Percentiles rank a stretch among this genome's conserved stretches.
Conservation (phyloP, 2,888 invertebrate species). For the Digitonthophagus gazella region DNA sequence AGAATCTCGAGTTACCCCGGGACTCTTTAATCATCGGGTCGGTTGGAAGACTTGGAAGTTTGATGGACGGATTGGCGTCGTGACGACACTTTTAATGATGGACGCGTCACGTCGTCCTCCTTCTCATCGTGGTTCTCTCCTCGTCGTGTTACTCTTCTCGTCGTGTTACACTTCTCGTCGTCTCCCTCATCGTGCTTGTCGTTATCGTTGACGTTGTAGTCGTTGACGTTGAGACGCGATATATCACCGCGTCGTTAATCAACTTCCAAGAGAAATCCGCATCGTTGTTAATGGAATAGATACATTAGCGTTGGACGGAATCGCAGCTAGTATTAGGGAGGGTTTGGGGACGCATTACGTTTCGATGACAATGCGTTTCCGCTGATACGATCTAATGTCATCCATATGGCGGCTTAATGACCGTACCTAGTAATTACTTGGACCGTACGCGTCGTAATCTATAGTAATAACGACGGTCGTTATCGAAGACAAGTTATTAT, state of each 20-base stretch:
- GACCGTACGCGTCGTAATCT: constrained; percentile 29
- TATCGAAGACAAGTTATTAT: constrained; percentile 32
- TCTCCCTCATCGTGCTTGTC: too few species aligned
- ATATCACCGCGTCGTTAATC: too few species aligned
- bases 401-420: constrained; percentile 27
- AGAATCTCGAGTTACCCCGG: background rate
- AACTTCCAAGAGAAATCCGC: too few species aligned
- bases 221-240: too few species aligned
- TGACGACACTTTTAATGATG: background rate
- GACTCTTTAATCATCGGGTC: background rate
- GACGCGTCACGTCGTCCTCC: background rate
- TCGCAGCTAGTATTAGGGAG: too few species aligned
- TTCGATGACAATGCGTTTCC: constrained; percentile 18
- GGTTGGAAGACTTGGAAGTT: background rate
- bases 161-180: too few species aligned
- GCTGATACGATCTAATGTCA: constrained; percentile 31
- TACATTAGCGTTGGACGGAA: too few species aligned
- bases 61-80: background rate
- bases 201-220: too few species aligned
- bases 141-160: too few species aligned
- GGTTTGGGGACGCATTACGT: too few species aligned
- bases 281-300: background rate
- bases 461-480: constrained; percentile 30
- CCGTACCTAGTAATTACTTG: constrained; percentile 31
- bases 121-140: too few species aligned